phyloP scores from a whole-genome alignment of 2,797 vertebrate genomes.

The Halcyon badia region DNA sequence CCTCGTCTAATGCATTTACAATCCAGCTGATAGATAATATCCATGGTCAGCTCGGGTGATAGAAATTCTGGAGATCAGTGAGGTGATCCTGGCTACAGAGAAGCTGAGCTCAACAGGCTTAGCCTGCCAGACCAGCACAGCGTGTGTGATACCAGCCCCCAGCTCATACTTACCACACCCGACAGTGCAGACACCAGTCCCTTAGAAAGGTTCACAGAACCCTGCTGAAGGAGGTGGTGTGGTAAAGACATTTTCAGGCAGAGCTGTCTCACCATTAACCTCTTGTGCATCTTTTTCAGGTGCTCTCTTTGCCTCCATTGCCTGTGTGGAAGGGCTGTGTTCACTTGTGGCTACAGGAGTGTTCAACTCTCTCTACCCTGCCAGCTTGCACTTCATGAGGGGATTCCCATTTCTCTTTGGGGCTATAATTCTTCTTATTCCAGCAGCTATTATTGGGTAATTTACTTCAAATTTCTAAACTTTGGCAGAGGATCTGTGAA shows the following conservation, averaged over 20 bases:
- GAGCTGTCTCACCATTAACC: not conserved
- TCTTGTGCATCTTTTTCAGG: conserved; percentile 73
- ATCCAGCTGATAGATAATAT: not conserved
- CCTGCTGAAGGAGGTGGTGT: not conserved
- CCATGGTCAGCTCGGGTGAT: not conserved
- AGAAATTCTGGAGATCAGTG: not conserved
- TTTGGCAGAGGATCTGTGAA: not conserved
- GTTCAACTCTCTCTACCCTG: conserved; percentile 93
- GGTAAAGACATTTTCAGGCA: not conserved
- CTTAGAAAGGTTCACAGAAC: not conserved
- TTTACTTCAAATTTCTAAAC: not conserved
- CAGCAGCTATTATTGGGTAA: conserved; percentile 91
- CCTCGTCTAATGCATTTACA: not conserved
- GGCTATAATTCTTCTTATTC: conserved; percentile 88
- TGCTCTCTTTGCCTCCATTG: conserved; percentile 91
- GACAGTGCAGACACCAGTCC: not conserved
- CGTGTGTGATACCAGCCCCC: not conserved
- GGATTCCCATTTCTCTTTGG: conserved; percentile 94
- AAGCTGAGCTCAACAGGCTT: not conserved
- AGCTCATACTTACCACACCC: not conserved
- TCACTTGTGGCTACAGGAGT: conserved; percentile 86
- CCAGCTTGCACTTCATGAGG: conserved; percentile 91
- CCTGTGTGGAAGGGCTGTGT: conserved; percentile 90
- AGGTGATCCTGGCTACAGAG: not conserved
- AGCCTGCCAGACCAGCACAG: not conserved